Evolutionary conservation across 2,888 invertebrate species (phyloP).

Genomic region (Brachylomia viminalis): DNA sequence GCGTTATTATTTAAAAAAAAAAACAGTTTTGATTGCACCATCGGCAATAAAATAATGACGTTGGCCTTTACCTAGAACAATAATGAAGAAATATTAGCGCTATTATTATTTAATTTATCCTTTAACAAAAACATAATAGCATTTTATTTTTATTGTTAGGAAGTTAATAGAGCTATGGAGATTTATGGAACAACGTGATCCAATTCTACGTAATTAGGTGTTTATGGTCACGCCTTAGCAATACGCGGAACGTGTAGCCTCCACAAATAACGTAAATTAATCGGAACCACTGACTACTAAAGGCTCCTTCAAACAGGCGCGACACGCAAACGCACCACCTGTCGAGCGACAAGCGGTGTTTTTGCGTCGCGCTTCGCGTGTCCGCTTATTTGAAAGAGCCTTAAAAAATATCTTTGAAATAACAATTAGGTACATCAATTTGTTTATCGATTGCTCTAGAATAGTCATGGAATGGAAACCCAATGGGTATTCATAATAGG

Average conservation of each 20-base stretch:
- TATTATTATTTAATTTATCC: constrained; percentile 8
- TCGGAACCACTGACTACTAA: background rate
- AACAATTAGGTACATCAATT: constrained; percentile 1
- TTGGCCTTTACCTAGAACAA: constrained; percentile 10
- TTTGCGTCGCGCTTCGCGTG: too few species aligned
- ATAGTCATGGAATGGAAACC: constrained; percentile 2
- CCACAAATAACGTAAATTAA: background rate
- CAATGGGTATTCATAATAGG: constrained; percentile 2
- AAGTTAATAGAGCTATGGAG: background rate
- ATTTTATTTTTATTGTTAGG: constrained; percentile 18
- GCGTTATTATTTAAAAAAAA: background rate
- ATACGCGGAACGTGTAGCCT: constrained; percentile 26
- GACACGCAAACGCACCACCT: too few species aligned
- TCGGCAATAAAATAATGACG: background rate
- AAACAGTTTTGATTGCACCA: background rate
- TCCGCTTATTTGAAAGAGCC: too few species aligned
- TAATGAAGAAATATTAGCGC: constrained; percentile 14
- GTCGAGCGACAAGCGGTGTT: too few species aligned
- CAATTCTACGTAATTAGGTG: constrained; percentile 22
- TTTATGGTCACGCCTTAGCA: constrained; percentile 3
- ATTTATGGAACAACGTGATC: constrained; percentile 31
- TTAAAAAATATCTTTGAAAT: constrained; percentile 19
- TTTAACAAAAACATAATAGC: background rate
- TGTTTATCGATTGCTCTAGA: constrained; percentile 2
- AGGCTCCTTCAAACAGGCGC: too few species aligned